Base-by-base conservation (phyloP, 2,888 invertebrate species). In the Acrocyrtus sp. region DNA sequence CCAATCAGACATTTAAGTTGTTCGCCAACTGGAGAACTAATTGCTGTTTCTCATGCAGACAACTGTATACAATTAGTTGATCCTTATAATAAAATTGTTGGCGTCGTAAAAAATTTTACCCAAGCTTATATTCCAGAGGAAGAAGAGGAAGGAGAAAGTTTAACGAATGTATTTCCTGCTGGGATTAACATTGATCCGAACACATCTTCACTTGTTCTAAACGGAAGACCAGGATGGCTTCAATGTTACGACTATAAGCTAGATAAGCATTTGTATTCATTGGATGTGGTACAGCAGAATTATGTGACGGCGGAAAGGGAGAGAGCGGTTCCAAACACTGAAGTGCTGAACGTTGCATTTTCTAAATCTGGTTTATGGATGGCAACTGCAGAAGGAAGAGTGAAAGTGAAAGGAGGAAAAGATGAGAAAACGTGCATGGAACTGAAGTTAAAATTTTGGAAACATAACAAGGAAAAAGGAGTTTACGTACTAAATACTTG, bases 371-470 rank as follows among this genome's bases (percentile, higher is more conserved):
- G 91, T 0, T 82, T 83, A 6, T 94, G 94, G 93, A 86, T 94
- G 85, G 91, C 89, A 6, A 93, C 93, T 0, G 83, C 58, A 82
- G 87, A 83, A 78, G 82, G 62, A 72, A 82, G 77, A 80, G 82
- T 53, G 83, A 86, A 82, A 75, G 86, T 88, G 81, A 83, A 87
- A 48, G 90, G 91, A 83, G 84, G 86, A 26, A n/a, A n/a, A n/a
- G n/a, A n/a, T n/a, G 83, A 87, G 48, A 87, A 87, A 72, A n/a
- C n/a, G n/a, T 84, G 85, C 56, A 85, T 87, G 4, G 92, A 93
- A 84, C 84, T 90, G 3, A 85, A 90, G 63, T 85, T 94, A 0
- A 94, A 93, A 82, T 93, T 93, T 84, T 94, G 93, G 93, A 75
- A 81, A 39, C 92, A 88, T 81, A 84, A 89, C 78, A 82, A 84